Percentiles rank a stretch among this genome's conserved stretches.
Conservation (phyloP, 2,113 vertebrate species). For the Vicugna pacos region DNA sequence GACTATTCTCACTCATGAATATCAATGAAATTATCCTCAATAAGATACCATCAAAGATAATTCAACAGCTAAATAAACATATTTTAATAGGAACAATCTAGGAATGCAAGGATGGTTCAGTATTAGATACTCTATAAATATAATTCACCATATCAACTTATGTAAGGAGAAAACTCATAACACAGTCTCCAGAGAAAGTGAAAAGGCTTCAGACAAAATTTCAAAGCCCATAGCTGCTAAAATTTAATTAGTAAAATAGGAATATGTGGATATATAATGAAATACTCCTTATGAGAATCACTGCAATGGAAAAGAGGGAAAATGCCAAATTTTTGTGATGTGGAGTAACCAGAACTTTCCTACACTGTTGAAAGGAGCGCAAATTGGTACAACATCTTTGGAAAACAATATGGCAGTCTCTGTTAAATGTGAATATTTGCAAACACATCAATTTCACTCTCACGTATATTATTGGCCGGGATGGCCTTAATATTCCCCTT, state of each 20-base stretch:
- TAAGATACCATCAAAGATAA: constrained; percentile 9
- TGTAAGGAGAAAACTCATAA: background rate
- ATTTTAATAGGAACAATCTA: constrained; percentile 23
- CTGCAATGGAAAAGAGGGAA: background rate
- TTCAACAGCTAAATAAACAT: background rate
- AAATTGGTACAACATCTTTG: background rate
- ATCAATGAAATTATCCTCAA: constrained; percentile 26
- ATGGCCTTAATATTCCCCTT: background rate
- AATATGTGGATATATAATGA: background rate
- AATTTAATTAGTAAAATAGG: background rate
- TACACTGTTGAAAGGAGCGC: background rate
- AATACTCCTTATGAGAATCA: background rate
- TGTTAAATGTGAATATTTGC: background rate
- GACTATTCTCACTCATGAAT: background rate
- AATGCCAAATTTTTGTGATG: background rate
- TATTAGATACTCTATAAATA: background rate
- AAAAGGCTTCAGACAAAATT: background rate
- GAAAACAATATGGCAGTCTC: background rate
- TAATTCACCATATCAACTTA: background rate
- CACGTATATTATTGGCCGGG: background rate
- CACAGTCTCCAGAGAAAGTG: background rate
- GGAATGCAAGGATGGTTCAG: background rate
- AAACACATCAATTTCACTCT: background rate
- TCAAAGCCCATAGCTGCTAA: background rate
- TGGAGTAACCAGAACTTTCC: background rate